Base-by-base conservation (phyloP, 2,888 invertebrate genomes). In the Drosophila subsilvestris region DNA sequence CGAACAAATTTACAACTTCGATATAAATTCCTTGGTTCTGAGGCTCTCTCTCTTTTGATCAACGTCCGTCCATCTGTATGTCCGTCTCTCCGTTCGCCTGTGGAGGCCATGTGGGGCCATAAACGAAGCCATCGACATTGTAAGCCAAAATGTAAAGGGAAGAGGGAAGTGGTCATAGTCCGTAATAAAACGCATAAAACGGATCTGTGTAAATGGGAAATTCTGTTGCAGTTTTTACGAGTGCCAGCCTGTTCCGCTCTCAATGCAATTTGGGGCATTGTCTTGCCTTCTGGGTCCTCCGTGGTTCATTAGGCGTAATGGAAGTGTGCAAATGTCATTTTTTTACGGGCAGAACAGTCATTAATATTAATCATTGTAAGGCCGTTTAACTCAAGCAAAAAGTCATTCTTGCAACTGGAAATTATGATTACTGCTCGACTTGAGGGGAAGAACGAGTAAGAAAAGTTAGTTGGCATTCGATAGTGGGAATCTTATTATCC, bases 181-280 rank as follows among this genome's bases (percentile, higher is more conserved):
- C 20, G 43, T 60, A 68, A 69, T 69, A 69, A 69, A 69, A 69
- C 68, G 60, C 68, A 68, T 68, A 69, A 69, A 69, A 32, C 17
- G 69, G 42, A 68, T 69, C 55, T 67, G 32, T 37, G 69, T 9
- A 61, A 69, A 69, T 69, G 62, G 49, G 14, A 55, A 70, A 55
- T 62, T 43, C 50, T 55, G 74, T 59, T 74, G 74, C 74, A 74
- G 68, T 74, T 74, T 74, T 74, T 74, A 59, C 74, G 37, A 37
- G 14, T n/a, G 50, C 29, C 45, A 29, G 27, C 72, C 57, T 45
- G 49, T 45, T 18, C 27, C 53, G 14, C 59, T 44, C 45, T 48
- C 73, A 61, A 54, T 73, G 74, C 74, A 73, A 73, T 73, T 61
- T 73, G 60, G 67, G 49, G 25, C 73, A 61, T 73, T 73, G 73